Base-by-base conservation (phyloP, 2,888 invertebrate genomes). In the Thera obeliscata region DNA sequence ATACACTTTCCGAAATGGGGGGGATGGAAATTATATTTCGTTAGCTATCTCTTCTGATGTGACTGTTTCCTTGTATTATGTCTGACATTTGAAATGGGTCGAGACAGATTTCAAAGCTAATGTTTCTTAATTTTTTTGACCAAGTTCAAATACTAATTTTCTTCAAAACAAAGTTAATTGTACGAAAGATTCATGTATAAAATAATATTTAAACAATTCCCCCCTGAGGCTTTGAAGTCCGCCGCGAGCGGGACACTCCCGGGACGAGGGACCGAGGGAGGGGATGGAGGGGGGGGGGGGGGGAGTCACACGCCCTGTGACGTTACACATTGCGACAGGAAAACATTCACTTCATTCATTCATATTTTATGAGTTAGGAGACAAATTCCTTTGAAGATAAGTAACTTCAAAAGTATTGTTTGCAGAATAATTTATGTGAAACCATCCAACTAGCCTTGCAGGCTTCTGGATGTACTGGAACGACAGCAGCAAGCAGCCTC, bases 321-420 rank as follows among this genome's bases (percentile, higher is more conserved):
- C 62, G 54, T 54, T 62, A 12, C 52, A 41, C 46, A 48, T 38
- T 8, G 46, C 41, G 8, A 12, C 35, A 64, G 55, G 55, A 64
- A 56, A 59, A 41, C 36, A 49, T 64, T 48, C 48, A 55, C 55
- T 64, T 59, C 55, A 48, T 59, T 43, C 56, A 59, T 64, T 56
- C 7, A 60, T 59, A 59, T 64, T 59, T 61, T 55, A 61, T 61
- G 41, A 41, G 41, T 41, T 41, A 7, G 5, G 41, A 41, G 41
- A 41, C 41, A 41, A 41, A 41, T 41, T 41, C 1, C 41, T 41
- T 41, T 41, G 4, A 41, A 41, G 41, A 41, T 41, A 41, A 41
- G 41, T 41, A 41, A 2, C 38, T 5, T 38, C 5, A 38, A 38
- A 38, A 4, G 5, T 38, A 38, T 38, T 38, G 38, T 38, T 41